A percentile compares a stretch with the other conserved stretches of the same genome.
Evolutionary conservation across 2,113 vertebrate species (phyloP).

Genomic region (Tympanuchus pallidicinctus): DNA sequence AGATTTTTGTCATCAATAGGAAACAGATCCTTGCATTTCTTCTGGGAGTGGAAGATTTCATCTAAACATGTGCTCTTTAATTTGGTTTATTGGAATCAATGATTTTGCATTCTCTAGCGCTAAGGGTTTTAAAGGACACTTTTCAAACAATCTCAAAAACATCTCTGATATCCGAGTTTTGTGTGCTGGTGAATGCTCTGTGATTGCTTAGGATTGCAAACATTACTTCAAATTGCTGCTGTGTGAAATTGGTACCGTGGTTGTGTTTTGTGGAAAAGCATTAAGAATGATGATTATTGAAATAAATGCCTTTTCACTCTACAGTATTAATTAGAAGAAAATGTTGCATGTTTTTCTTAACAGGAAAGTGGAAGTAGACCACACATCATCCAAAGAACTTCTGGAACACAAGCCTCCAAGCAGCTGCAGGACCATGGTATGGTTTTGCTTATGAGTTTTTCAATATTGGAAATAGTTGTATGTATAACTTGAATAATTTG

Average conservation of each 20-base stretch:
- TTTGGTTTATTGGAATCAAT: background rate
- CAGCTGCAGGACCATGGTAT: conserved; percentile 75
- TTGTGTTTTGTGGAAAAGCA: background rate
- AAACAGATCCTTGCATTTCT: background rate
- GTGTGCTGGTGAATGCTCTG: background rate
- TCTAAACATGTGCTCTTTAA: background rate
- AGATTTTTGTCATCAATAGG: background rate
- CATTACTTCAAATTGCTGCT: background rate
- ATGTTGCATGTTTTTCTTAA: conserved; percentile 30
- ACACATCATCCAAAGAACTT: conserved; percentile 79
- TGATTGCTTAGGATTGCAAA: background rate
- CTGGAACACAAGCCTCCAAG: conserved; percentile 57
- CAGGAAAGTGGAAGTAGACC: conserved; percentile 80
- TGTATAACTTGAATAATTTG: background rate
- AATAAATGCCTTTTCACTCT: conserved; percentile 18
- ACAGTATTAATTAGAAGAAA: background rate
- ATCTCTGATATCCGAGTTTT: background rate
- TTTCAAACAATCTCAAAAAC: background rate
- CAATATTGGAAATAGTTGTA: background rate
- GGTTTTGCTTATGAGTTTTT: conserved; percentile 1
- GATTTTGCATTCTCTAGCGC: background rate
- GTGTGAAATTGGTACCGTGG: background rate
- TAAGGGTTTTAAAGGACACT: background rate
- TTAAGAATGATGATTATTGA: background rate
- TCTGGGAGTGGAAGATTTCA: background rate